Percentiles rank a stretch among this genome's conserved stretches.
Evolutionary conservation across 2,888 invertebrate species (phyloP).

Genomic region (Clistopyga incitator): DNA sequence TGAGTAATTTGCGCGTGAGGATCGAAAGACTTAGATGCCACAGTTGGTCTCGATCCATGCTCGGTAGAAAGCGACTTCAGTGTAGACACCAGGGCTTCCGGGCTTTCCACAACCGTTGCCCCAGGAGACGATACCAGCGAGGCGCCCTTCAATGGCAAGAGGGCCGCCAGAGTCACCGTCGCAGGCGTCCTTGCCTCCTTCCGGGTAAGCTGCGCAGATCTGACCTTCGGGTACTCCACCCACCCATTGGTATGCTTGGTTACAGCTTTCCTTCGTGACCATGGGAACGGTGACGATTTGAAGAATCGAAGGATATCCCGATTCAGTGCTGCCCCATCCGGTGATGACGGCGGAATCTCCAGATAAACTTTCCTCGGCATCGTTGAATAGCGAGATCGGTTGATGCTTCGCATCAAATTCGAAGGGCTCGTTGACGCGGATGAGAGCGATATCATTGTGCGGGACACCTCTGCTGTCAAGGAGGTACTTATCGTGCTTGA

Average conservation of each 20-base stretch:
- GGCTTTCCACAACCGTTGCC: slow-evolving; percentile 86
- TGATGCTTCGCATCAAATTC: slow-evolving; percentile 52
- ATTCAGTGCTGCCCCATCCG: slow-evolving; percentile 75
- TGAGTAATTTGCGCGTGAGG: too few relatives aligned
- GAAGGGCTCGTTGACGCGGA: slow-evolving; percentile 85
- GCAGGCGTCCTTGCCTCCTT: slow-evolving; percentile 85
- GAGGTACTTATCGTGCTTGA: slow-evolving; percentile 85
- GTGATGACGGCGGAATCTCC: slow-evolving; percentile 71
- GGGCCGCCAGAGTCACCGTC: slow-evolving; percentile 78
- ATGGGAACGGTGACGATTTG: slow-evolving; percentile 86
- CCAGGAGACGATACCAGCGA: slow-evolving; percentile 81
- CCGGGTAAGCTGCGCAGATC: slow-evolving; percentile 87
- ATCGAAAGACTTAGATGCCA: too few relatives aligned
- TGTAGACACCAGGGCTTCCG: slow-evolving; percentile 84
- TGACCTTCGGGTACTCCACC: slow-evolving; percentile 80
- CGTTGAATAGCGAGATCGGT: slow-evolving; percentile 65
- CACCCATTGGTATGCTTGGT: slow-evolving; percentile 83
- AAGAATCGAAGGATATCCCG: slow-evolving; percentile 74
- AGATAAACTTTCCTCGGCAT: slow-evolving; percentile 72
- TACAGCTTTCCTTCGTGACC: slow-evolving; percentile 85
- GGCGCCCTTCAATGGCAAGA: slow-evolving; percentile 71
- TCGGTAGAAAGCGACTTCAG: slow-evolving; percentile 86
- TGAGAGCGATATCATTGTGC: slow-evolving; percentile 85
- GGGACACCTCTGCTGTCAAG: slow-evolving; percentile 73
- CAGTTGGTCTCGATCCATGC: slow-evolving; percentile 71